These are phyloP conservation scores for Linurgus olivaceus DNA, from an alignment of 2,797 vertebrate genomes.

Conservation along the genomic window DNA sequence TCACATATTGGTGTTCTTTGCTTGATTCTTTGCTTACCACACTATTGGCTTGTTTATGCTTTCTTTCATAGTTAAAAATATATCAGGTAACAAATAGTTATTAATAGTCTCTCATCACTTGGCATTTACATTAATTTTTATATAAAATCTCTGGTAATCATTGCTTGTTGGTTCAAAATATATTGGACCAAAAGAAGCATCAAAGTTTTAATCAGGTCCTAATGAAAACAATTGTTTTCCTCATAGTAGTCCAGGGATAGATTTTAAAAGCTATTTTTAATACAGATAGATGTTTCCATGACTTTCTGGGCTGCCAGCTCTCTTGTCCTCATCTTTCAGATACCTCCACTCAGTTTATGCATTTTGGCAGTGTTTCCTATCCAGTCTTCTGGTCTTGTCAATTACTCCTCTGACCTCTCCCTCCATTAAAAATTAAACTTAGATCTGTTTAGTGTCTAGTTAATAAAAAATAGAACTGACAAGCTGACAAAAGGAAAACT, in stretches of 20 bases:
- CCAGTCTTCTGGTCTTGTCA: slow-evolving; percentile 4
- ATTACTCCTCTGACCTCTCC: background rate
- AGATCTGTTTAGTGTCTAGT: background rate
- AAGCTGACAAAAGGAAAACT: slow-evolving; percentile 44
- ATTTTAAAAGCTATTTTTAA: background rate
- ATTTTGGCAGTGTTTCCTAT: slow-evolving; percentile 8
- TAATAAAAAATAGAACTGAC: slow-evolving; percentile 49
- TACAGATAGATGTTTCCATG: background rate
- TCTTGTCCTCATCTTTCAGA: background rate
- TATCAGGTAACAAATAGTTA: background rate
- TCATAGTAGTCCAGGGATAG: background rate
- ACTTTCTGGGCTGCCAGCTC: background rate
- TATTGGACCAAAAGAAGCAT: background rate
- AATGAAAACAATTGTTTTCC: background rate
- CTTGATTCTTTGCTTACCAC: background rate
- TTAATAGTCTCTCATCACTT: background rate
- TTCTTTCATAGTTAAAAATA: background rate
- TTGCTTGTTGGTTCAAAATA: background rate
- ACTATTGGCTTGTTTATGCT: background rate
- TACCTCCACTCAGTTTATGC: background rate
- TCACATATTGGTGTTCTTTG: background rate
- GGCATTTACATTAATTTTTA: background rate
- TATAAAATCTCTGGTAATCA: background rate
- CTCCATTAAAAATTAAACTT: slow-evolving; percentile 37
- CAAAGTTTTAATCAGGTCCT: background rate